Conservation (phyloP, 23 tunicate genomes). For the Ascidia mentula region DNA sequence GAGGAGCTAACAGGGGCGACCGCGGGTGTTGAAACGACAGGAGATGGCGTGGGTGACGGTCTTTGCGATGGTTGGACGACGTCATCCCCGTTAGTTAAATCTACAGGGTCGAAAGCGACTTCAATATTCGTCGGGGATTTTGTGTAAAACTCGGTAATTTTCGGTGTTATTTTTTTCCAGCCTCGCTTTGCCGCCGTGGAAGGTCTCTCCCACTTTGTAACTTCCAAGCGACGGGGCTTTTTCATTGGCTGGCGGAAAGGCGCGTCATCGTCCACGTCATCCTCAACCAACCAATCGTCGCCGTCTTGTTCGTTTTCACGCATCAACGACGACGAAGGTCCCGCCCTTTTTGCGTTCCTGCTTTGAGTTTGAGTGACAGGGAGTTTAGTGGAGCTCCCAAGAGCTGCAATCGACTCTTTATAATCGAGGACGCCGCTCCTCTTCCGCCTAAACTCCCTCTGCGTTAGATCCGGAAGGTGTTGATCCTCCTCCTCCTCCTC, state of each 20-base stretch:
- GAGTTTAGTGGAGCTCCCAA: conserved; percentile 22
- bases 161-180: neutral
- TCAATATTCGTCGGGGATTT: neutral
- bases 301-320: neutral
- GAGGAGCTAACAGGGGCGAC: neutral
- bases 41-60: neutral
- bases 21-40: neutral
- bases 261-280: conserved; percentile 22
- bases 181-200: neutral
- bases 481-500: neutral
- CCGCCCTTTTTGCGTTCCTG: neutral
- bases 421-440: conserved; percentile 22
- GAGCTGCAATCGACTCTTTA: neutral
- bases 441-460: neutral
- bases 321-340: conserved; percentile 12
- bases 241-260: conserved; percentile 32
- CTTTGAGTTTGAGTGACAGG: neutral
- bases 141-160: neutral
- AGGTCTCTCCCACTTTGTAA: neutral
- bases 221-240: conserved; percentile 3
- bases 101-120: neutral
- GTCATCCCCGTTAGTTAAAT: neutral
- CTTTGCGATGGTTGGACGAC: neutral
- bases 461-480: neutral
- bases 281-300: conserved; percentile 68